These are phyloP conservation scores for Xiphophorus maculatus DNA, from an alignment of 2,113 vertebrate genomes.

Conservation along the genomic window DNA sequence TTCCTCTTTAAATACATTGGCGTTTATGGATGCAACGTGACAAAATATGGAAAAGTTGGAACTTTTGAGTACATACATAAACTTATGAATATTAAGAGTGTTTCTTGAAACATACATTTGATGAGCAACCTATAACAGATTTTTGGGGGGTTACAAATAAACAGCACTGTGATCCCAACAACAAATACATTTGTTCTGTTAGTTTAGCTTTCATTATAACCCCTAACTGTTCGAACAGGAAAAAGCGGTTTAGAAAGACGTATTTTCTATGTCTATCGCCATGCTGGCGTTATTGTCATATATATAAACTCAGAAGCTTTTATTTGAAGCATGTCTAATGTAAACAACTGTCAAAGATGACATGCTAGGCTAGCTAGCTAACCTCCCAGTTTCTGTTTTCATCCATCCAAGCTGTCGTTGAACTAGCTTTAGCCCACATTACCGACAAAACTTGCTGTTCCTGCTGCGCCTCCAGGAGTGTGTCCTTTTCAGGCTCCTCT, in stretches of 20 bases:
- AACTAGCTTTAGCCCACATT: conserved; percentile 46
- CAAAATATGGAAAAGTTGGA: neutral
- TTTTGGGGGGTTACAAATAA: neutral
- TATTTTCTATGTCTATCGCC: neutral
- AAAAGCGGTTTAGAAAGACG: neutral
- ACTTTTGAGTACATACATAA: neutral
- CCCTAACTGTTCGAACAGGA: neutral
- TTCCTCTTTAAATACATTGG: neutral
- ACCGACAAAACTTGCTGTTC: conserved; percentile 66
- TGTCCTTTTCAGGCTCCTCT: conserved; percentile 78
- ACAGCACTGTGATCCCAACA: neutral
- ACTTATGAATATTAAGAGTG: neutral
- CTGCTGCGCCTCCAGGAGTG: conserved; percentile 54
- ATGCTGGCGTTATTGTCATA: neutral
- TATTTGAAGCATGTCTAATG: neutral
- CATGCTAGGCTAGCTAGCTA: conserved; percentile 22
- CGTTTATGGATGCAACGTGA: neutral
- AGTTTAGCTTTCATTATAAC: neutral
- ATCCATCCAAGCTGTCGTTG: neutral
- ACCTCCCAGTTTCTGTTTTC: conserved; percentile 17
- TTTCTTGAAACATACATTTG: neutral
- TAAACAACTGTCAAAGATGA: conserved; percentile 14
- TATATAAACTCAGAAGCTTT: neutral
- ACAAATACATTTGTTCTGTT: too few relatives aligned
- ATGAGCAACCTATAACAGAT: neutral